Evolutionary conservation across 2,888 invertebrate genomes (phyloP), one percentile per base, ranked within the genome.

Genomic region (Drosophila heteroneura): DNA sequence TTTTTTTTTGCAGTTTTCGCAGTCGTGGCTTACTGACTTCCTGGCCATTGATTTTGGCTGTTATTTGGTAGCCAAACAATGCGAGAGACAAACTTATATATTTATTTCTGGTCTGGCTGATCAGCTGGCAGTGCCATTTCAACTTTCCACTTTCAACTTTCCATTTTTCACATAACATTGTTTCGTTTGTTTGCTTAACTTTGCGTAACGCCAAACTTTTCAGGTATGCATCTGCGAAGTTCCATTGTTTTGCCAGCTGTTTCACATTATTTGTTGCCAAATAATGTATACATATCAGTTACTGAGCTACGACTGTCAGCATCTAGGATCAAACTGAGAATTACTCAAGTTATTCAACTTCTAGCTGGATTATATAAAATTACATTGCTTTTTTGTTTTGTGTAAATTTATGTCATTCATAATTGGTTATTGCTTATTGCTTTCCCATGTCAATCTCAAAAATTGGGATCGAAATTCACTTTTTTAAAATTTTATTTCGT

Each of bases 21-120:
- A 28, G n/a, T 47, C 28, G 22, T 37, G 54, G 60, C 52, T 53
- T 56, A 74, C 74, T 69, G 49, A 70, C 68, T 81, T 85, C 58
- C 70, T 76, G 83, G 61, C 74, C 82, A 85, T 85, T 83, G 84
- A 84, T 88, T 88, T 80, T 88, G 68, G 49, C 60, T 61, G 70
- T 83, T 81, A 83, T 70, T 83, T 76, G 71, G 61, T 74, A 61
- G 78, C 56, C 71, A 74, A 86, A 84, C 76, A 76, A 76, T 70
- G 63, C 68, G 61, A 54, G 68, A 61, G 70, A 70, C 85, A 81
- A 78, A 81, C 81, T 70, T 32, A 70, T 80, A 73, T 76, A 88
- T 82, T 82, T 88, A 74, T 84, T 74, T 70, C 52, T 53, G 64
- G 51, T 58, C 39, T 28, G 56, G 66, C 72, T 53, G 76, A 76